A percentile compares a stretch with the other conserved stretches of the same genome.
Conservation (phyloP, 1,140 invertebrate genomes). For the Globodera rostochiensis region DNA sequence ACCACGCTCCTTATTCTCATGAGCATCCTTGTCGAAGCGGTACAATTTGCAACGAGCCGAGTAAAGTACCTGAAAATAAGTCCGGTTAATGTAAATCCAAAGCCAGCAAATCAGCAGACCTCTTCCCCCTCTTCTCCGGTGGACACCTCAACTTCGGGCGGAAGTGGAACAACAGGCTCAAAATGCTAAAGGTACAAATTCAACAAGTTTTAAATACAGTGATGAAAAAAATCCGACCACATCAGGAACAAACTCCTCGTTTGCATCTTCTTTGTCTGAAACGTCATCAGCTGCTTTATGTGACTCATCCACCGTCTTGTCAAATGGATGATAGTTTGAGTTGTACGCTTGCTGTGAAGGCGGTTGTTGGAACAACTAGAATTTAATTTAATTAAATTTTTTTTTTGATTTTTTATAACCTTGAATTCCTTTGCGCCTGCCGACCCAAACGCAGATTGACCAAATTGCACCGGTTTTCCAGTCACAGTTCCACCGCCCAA, state of each 20-base stretch:
- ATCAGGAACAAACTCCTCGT: slow-evolving; percentile 34
- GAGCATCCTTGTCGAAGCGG: slow-evolving; percentile 51
- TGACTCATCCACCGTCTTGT: background rate
- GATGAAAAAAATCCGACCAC: background rate
- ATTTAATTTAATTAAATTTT: background rate
- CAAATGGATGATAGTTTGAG: background rate
- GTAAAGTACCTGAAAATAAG: slow-evolving; percentile 49
- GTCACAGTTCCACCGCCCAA: slow-evolving; percentile 1
- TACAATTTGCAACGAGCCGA: slow-evolving; percentile 53
- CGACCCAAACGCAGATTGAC: slow-evolving; percentile 6
- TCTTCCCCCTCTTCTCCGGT: slow-evolving; percentile 60
- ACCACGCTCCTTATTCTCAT: slow-evolving; percentile 69
- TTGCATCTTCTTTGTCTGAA: slow-evolving; percentile 30
- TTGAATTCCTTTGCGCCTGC: slow-evolving; percentile 26
- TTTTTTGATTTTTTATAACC: slow-evolving; percentile 1
- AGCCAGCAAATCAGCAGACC: slow-evolving; percentile 13
- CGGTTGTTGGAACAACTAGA: slow-evolving; percentile 22
- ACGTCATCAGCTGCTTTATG: slow-evolving; percentile 25
- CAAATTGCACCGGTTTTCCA: slow-evolving; percentile 8
- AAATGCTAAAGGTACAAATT: slow-evolving; percentile 54
- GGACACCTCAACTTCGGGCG: slow-evolving; percentile 65
- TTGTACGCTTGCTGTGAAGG: slow-evolving; percentile 1
- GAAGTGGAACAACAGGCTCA: slow-evolving; percentile 68
- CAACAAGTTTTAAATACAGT: background rate
- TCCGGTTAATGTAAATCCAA: background rate